Percentiles rank a stretch among this genome's conserved stretches.
Evolutionary conservation across 2,888 invertebrate species (phyloP).

Genomic region (Xestia c-nigrum): DNA sequence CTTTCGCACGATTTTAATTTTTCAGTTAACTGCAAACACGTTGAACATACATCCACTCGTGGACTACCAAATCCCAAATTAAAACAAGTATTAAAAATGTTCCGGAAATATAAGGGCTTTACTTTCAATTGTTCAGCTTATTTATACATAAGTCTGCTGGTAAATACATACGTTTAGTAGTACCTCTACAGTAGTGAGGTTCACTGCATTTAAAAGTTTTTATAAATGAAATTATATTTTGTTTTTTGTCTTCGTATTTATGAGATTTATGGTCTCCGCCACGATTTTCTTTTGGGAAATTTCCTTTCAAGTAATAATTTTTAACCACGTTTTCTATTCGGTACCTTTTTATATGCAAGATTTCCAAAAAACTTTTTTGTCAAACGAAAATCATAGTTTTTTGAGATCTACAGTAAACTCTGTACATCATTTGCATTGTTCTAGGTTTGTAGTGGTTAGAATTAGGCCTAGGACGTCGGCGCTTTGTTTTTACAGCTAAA

Average conservation of each 20-base stretch:
- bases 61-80: constrained; percentile 17
- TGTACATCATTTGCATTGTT: constrained; percentile 13
- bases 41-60: constrained; percentile 14
- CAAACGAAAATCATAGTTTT: background rate
- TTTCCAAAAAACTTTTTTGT: constrained; percentile 12
- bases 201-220: constrained; percentile 15
- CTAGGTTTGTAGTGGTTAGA: constrained; percentile 12
- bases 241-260: constrained; percentile 7
- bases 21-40: constrained; percentile 1
- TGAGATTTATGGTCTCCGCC: constrained; percentile 7
- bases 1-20: constrained; percentile 1
- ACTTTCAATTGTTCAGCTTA: background rate
- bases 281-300: constrained; percentile 4
- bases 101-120: constrained; percentile 14
- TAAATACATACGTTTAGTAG: constrained; percentile 8
- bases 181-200: constrained; percentile 15
- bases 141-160: constrained; percentile 10
- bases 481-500: constrained; percentile 13
- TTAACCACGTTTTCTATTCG: constrained; percentile 13
- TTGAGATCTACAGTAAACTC: constrained; percentile 4
- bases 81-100: constrained; percentile 12
- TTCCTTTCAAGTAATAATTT: constrained; percentile 4
- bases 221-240: background rate
- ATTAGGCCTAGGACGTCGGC: constrained; percentile 8
- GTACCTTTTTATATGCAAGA: constrained; percentile 9